These are phyloP conservation scores for Orthosia gracilis DNA, from an alignment of 2,888 invertebrate genomes.

Conservation along the genomic window DNA sequence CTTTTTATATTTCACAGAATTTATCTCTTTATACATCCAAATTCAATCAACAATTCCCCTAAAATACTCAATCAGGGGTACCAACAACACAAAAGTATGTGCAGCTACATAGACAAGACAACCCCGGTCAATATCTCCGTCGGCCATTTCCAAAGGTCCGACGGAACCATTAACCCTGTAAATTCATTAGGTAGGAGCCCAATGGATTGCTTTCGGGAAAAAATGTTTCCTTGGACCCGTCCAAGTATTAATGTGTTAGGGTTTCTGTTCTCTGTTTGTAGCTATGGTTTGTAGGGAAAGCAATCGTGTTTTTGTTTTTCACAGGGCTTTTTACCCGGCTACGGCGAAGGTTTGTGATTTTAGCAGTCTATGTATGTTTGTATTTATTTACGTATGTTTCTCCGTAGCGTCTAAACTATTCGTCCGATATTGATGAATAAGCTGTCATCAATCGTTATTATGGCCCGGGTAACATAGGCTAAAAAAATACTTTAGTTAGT, in stretches of 20 bases:
- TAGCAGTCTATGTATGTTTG: too few species aligned
- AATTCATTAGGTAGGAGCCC: constrained; percentile 75
- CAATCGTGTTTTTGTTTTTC: constrained; percentile 42
- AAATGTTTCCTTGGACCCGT: constrained; percentile 71
- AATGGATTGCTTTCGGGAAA: constrained; percentile 77
- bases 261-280: constrained; percentile 29
- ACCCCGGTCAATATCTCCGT: constrained; percentile 57
- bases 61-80: constrained; percentile 47
- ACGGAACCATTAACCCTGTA: constrained; percentile 72
- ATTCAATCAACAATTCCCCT: constrained; percentile 6
- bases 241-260: constrained; percentile 49
- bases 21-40: neutral
- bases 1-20: too few species aligned
- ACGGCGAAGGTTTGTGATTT: too few species aligned
- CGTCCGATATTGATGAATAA: too few species aligned
- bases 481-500: too few species aligned
- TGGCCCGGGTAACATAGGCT: too few species aligned
- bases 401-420: too few species aligned
- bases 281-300: constrained; percentile 3
- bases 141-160: constrained; percentile 65
- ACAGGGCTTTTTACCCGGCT: too few species aligned
- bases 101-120: constrained; percentile 25
- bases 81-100: constrained; percentile 53
- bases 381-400: too few species aligned
- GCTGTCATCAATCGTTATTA: too few species aligned